phyloP scores from a whole-genome alignment of 2,113 vertebrate species.

The Nothocercus nigrocapillus region DNA sequence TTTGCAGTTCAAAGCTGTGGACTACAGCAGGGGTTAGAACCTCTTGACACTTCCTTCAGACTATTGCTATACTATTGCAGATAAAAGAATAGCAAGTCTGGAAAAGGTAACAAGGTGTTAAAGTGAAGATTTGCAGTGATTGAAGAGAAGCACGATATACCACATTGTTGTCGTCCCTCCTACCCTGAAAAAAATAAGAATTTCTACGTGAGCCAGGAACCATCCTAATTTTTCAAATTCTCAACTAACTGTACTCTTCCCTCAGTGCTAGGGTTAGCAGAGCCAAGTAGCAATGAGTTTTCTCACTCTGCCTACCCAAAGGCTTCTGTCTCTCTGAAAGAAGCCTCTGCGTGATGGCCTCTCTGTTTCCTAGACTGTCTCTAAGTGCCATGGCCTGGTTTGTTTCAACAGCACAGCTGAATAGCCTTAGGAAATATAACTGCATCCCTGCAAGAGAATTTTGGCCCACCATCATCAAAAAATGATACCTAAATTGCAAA shows the following conservation, averaged over 20 bases:
- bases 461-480: background rate
- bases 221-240: background rate
- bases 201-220: background rate
- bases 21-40: background rate
- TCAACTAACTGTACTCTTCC: background rate
- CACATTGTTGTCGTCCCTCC: too few relatives aligned
- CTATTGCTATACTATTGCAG: background rate
- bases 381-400: background rate
- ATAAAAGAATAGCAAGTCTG: background rate
- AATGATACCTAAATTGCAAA: background rate
- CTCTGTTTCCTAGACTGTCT: background rate
- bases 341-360: background rate
- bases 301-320: accelerated
- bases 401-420: background rate
- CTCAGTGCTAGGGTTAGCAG: background rate
- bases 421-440: background rate
- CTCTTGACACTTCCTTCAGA: background rate
- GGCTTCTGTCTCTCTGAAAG: background rate
- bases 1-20: background rate
- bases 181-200: background rate
- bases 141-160: background rate
- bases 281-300: background rate
- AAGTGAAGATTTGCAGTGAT: background rate
- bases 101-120: background rate
- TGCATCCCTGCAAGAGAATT: background rate